Percentiles rank a stretch among this genome's conserved stretches.
Conservation (phyloP, 2,113 vertebrate species). For the Mesoclemmys tuberculata region DNA sequence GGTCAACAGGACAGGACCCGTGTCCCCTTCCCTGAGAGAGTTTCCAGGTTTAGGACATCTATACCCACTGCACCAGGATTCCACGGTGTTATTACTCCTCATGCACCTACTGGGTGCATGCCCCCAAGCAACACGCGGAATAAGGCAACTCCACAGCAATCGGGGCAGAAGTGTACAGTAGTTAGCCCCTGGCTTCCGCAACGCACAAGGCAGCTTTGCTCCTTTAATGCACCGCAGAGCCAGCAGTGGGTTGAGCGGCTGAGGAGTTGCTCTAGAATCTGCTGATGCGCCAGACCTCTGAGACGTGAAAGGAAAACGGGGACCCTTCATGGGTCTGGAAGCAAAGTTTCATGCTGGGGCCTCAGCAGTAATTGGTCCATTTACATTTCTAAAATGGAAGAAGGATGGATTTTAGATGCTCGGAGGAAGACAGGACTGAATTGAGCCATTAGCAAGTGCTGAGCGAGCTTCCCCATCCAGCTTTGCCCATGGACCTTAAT, state of each 20-base stretch:
- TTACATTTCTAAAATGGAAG: background rate
- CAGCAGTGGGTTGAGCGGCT: background rate
- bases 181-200: background rate
- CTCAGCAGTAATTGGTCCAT: background rate
- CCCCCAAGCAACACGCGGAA: background rate
- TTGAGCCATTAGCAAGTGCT: background rate
- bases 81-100: background rate
- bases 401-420: background rate
- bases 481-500: background rate
- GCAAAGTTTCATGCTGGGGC: background rate
- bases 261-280: background rate
- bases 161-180: background rate
- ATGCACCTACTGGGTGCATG: background rate
- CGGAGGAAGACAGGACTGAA: background rate
- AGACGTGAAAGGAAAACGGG: background rate
- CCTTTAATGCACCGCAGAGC: background rate
- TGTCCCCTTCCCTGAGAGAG: background rate
- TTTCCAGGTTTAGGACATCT: background rate
- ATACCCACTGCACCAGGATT: accelerated
- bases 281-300: background rate
- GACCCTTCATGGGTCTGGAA: background rate
- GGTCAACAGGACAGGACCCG: background rate
- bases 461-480: background rate
- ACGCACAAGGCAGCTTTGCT: background rate
- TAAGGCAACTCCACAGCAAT: background rate